These are phyloP conservation scores for Periophthalmus modestus DNA, from an alignment of 2,113 vertebrate species.

Conservation along the genomic window DNA sequence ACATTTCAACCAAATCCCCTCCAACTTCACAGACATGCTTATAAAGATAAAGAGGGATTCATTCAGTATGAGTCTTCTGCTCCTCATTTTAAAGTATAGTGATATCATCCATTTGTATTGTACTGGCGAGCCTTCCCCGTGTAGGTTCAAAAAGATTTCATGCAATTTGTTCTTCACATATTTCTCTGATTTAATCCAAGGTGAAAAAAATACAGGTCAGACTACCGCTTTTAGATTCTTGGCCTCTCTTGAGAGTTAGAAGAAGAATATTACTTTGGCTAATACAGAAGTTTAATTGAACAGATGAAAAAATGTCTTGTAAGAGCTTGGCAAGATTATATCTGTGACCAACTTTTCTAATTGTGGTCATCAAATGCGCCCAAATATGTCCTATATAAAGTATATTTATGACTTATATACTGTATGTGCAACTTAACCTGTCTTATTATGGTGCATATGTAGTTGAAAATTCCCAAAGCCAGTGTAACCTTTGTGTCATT, in stretches of 20 bases:
- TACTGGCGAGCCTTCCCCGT: conserved; percentile 42
- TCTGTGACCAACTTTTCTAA: conserved; percentile 28
- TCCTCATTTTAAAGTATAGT: conserved; percentile 40
- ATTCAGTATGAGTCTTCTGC: conserved; percentile 41
- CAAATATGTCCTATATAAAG: not conserved
- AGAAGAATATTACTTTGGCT: conserved; percentile 45
- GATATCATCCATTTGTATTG: conserved; percentile 52
- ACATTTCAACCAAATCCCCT: conserved; percentile 65
- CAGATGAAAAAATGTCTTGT: not conserved
- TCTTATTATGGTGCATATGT: not conserved
- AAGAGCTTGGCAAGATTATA: conserved; percentile 34
- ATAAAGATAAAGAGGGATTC: conserved; percentile 66
- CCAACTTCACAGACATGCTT: conserved; percentile 68
- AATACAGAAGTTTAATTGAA: conserved; percentile 23
- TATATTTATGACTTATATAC: too few species aligned
- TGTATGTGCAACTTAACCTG: too few species aligned
- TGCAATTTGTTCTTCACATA: conserved; percentile 56
- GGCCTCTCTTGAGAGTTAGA: conserved; percentile 17
- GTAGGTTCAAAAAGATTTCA: conserved; percentile 64
- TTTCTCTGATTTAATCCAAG: conserved; percentile 55
- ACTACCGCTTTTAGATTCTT: conserved; percentile 45
- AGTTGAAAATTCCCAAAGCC: not conserved
- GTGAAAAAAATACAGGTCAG: conserved; percentile 60
- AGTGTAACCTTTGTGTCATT: not conserved
- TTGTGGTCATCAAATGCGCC: not conserved